A percentile compares a stretch with the other conserved stretches of the same genome.
phyloP scores from a whole-genome alignment of 2,888 invertebrate genomes.

The Agriopis leucophaearia region DNA sequence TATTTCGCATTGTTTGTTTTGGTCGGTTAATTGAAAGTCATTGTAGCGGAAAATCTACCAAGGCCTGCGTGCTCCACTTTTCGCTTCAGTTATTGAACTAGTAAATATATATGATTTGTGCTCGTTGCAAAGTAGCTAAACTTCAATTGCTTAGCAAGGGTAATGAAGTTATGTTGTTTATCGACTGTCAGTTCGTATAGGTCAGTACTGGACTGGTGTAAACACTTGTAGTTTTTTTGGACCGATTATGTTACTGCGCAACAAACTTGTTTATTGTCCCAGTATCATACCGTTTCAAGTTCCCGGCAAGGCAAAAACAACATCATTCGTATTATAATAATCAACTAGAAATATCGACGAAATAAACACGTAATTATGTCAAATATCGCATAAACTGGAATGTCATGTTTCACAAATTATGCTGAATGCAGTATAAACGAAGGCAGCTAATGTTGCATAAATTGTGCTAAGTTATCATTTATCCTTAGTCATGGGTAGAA shows the following conservation, averaged over 20 bases:
- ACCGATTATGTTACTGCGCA: constrained; percentile 63
- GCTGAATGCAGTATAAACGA: constrained; percentile 22
- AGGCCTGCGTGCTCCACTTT: constrained; percentile 71
- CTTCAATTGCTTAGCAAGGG: not conserved
- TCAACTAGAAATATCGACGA: constrained; percentile 12
- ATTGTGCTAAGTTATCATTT: constrained; percentile 49
- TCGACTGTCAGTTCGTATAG: constrained; percentile 20
- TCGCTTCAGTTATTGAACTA: constrained; percentile 45
- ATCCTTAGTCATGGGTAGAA: constrained; percentile 47
- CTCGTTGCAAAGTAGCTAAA: not conserved
- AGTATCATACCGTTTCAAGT: constrained; percentile 48
- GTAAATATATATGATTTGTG: constrained; percentile 35
- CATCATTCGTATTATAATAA: constrained; percentile 29
- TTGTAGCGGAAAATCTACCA: constrained; percentile 64
- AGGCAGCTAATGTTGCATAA: constrained; percentile 33
- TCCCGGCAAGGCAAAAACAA: constrained; percentile 25
- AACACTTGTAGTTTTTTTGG: constrained; percentile 49
- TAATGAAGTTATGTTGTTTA: constrained; percentile 7
- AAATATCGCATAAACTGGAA: constrained; percentile 26
- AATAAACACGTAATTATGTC: constrained; percentile 34
- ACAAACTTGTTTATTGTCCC: constrained; percentile 64
- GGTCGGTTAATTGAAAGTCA: constrained; percentile 57
- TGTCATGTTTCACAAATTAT: constrained; percentile 32
- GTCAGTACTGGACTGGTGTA: constrained; percentile 32
- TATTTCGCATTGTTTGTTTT: constrained; percentile 60